Evolutionary conservation across 53 echinoderm and acorn worm species (phyloP).

Genomic region (Pentamera pediparva): DNA sequence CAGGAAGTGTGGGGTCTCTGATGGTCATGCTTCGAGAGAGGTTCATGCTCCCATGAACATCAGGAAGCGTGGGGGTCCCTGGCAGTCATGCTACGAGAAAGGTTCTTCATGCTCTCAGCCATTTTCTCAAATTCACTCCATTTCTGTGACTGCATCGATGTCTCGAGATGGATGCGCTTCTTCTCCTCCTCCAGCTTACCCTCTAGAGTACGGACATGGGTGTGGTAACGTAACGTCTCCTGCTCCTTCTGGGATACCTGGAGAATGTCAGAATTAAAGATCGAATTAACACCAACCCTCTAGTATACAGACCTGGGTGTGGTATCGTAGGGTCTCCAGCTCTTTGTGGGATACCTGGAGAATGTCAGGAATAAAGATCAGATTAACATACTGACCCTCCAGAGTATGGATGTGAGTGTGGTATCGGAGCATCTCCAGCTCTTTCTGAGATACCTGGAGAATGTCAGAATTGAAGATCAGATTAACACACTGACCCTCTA

Average conservation of each 20-base stretch:
- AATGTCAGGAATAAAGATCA: too few relatives aligned
- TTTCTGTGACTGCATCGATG: conserved; percentile 68
- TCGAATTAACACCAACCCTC: too few relatives aligned
- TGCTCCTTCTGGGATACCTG: too few relatives aligned
- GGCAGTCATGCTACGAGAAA: conserved; percentile 89
- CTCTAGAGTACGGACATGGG: conserved; percentile 67
- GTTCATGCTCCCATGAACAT: too few relatives aligned
- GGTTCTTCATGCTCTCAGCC: conserved; percentile 98
- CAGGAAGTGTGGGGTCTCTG: too few relatives aligned
- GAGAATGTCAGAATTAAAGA: too few relatives aligned
- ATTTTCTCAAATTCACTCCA: conserved; percentile 99
- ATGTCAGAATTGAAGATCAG: too few relatives aligned
- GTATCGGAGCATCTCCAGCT: too few relatives aligned
- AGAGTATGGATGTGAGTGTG: conserved; percentile 64
- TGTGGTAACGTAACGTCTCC: conserved; percentile 47
- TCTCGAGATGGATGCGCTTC: conserved; percentile 59
- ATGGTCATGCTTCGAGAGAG: conserved; percentile 94
- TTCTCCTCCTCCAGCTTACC: conserved; percentile 39
- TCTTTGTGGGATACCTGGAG: not conserved
- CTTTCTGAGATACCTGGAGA: too few relatives aligned
- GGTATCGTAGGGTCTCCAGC: not conserved
- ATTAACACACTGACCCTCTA: too few relatives aligned
- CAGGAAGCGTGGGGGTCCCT: too few relatives aligned
- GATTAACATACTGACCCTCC: too few relatives aligned
- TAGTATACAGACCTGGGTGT: conserved; percentile 60